Evolutionary conservation across 2,113 vertebrate genomes (phyloP).

Genomic region (Podarcis raffonei): DNA sequence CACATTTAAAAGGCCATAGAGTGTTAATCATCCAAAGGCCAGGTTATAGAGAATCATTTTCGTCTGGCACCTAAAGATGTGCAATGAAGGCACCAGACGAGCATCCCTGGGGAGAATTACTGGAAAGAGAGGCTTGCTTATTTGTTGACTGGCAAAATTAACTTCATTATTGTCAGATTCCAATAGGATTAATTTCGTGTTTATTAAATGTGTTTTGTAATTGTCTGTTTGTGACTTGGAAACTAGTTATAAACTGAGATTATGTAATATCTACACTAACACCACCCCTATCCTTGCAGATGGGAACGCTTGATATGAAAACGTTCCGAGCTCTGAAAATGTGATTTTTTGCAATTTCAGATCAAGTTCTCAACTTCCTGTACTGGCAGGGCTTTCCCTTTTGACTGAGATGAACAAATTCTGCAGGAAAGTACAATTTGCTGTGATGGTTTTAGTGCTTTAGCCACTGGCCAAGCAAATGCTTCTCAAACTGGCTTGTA

Average conservation of each 20-base stretch:
- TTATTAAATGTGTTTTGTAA: slow-evolving; percentile 53
- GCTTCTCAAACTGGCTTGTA: fast-evolving
- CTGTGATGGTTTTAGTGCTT: not conserved
- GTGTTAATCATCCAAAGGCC: no score
- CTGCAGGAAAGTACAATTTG: not conserved
- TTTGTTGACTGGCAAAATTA: slow-evolving; percentile 31
- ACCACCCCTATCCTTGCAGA: not conserved
- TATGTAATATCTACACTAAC: not conserved
- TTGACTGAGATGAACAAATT: not conserved
- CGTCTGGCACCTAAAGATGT: no score
- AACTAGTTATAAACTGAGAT: not conserved
- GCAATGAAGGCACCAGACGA: no score
- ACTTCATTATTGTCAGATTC: slow-evolving; percentile 33
- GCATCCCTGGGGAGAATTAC: slow-evolving; percentile 21
- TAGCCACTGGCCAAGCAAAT: not conserved
- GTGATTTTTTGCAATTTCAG: not conserved
- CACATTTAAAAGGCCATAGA: no score
- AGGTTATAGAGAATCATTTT: no score
- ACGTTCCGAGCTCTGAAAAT: no score
- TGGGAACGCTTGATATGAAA: not conserved
- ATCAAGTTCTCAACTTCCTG: not conserved
- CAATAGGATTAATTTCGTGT: slow-evolving; percentile 48
- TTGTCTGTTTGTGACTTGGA: not conserved
- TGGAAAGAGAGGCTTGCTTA: slow-evolving; percentile 17
- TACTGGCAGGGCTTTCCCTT: not conserved